phyloP scores from a whole-genome alignment of 2,888 invertebrate genomes.

The Chymomyza procnemis region DNA sequence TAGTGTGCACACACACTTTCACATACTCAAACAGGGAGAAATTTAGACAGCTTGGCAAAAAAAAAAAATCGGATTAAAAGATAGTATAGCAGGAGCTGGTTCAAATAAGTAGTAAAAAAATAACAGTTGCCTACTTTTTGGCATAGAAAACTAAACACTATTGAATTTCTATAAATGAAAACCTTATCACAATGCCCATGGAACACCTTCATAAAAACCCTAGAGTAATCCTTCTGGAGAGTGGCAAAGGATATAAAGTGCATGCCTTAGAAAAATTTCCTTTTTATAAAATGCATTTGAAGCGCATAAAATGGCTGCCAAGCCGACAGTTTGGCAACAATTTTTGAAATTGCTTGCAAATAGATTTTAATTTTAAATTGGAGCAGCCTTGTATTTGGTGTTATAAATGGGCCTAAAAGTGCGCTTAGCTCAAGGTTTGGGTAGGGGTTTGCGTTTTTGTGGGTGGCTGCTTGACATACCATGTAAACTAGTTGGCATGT shows the following conservation, averaged over 20 bases:
- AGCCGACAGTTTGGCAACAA: background rate
- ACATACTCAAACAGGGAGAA: no score
- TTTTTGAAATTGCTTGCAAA: conserved; percentile 34
- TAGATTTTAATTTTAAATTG: conserved; percentile 47
- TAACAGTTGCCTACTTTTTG: background rate
- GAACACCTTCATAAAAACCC: background rate
- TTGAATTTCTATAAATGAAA: background rate
- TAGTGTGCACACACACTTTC: no score
- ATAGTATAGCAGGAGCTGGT: background rate
- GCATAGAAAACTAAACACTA: background rate
- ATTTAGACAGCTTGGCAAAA: no score
- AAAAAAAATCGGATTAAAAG: background rate
- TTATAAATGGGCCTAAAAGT: conserved; percentile 35
- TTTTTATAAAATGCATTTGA: conserved; percentile 37
- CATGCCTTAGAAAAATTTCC: conserved; percentile 37
- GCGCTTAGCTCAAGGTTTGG: background rate
- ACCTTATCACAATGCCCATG: no score
- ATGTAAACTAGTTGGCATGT: conserved; percentile 40
- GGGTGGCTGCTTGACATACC: background rate
- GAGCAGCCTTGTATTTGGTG: conserved; percentile 11
- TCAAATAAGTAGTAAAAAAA: background rate
- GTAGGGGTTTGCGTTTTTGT: background rate
- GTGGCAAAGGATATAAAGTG: conserved; percentile 20
- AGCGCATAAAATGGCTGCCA: conserved; percentile 29
- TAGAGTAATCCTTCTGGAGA: background rate